phyloP scores from a whole-genome alignment of 2,113 vertebrate genomes.

The Daubentonia madagascariensis region DNA sequence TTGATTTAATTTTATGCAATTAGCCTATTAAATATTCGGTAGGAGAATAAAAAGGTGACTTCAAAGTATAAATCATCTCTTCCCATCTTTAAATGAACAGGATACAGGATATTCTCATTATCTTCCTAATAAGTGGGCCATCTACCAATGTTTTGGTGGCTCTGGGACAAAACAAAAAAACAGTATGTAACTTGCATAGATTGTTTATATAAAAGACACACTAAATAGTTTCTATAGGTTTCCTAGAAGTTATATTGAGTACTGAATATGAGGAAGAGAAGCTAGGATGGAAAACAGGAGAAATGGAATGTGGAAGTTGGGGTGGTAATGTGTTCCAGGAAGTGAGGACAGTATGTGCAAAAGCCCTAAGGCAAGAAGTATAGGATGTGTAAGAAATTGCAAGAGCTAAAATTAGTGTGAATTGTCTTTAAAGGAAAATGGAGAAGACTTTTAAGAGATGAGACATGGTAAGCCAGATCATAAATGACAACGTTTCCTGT shows the following conservation, averaged over 20 bases:
- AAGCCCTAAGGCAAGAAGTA: neutral
- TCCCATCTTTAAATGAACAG: neutral
- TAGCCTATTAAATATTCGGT: neutral
- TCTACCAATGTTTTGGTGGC: neutral
- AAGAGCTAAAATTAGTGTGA: neutral
- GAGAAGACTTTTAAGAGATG: neutral
- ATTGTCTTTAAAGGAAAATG: neutral
- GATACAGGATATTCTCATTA: neutral
- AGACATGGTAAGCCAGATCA: neutral
- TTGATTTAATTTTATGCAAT: neutral
- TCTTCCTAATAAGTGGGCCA: neutral
- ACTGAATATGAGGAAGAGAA: neutral
- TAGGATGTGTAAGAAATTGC: neutral
- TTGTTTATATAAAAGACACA: neutral
- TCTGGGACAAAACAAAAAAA: neutral
- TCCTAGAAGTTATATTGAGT: neutral
- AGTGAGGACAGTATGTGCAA: neutral
- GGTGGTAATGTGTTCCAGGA: neutral
- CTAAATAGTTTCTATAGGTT: neutral
- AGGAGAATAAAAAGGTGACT: neutral
- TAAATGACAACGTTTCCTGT: neutral
- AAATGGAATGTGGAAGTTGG: neutral
- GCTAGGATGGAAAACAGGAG: neutral
- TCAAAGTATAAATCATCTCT: neutral
- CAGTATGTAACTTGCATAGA: neutral